Evolutionary conservation across 2,888 invertebrate species (phyloP), one percentile per base, ranked within the genome.

Genomic region (Eledona agricola): DNA sequence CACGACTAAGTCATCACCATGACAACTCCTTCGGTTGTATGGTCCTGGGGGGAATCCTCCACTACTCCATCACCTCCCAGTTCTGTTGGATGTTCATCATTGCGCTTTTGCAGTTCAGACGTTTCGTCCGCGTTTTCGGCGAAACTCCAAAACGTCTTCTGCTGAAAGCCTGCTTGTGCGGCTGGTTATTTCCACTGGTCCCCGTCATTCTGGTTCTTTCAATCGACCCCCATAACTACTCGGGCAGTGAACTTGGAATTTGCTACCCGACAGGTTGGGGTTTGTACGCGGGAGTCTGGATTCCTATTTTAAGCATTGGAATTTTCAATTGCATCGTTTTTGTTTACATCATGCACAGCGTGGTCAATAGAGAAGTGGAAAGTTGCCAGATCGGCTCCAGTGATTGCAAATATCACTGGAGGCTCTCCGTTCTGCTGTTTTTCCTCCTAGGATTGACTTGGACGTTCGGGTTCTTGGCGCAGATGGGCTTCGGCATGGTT

Each of bases 31-130:
- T 73, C n/a, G n/a, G n/a, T 1, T 87, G 87, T 64, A 77, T 82
- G 68, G 60, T 80, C 6, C 72, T 81, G 0, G 87, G 87, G 0
- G 79, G 82, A 0, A 60, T 80, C 5, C 66, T 87, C 6, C 87
- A 88, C 67, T 88, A 86, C 67, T 80, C 85, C 4, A 79, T 86
- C 16, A 67, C 88, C 4, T 80, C 84, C 0, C 83, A 87, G 1
- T 88, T 87, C 68, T 82, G 83, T 62, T 88, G 88, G 88, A 87
- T 87, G 85, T 70, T 87, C 25, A 83, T 87, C 2, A 85, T 87
- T 34, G 87, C 85, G 1, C 78, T 85, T 0, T 66, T 87, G 22
- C 87, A 87, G 37, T 88, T 87, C 64, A 78, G 85, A 38, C 77
- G 84, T 22, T 69, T 87, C 58, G 87, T 88, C 7, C 77, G 82